These are phyloP conservation scores for Falcaria lacertinaria DNA, from an alignment of 2,888 invertebrate genomes.

Conservation along the genomic window DNA sequence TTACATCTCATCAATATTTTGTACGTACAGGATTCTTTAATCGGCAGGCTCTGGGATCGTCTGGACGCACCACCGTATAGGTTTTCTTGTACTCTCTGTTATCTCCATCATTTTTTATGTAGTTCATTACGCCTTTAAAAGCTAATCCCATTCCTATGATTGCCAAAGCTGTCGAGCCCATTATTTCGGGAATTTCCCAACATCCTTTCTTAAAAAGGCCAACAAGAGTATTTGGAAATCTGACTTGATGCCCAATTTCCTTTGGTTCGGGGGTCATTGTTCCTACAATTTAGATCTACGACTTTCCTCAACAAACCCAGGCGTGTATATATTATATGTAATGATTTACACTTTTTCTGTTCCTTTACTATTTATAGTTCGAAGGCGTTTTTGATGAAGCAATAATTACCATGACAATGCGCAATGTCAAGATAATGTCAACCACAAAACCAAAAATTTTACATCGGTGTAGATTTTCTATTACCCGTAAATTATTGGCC, in stretches of 20 bases:
- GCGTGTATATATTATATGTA: too few species aligned
- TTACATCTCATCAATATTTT: slow-evolving; percentile 23
- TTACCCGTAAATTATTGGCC: too few species aligned
- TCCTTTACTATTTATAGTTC: too few species aligned
- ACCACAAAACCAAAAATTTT: too few species aligned
- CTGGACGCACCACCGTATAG: slow-evolving; percentile 81
- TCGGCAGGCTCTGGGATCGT: slow-evolving; percentile 79
- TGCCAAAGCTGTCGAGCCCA: slow-evolving; percentile 78
- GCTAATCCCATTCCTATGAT: slow-evolving; percentile 77
- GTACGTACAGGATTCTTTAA: slow-evolving; percentile 54
- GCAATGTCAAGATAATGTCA: too few species aligned
- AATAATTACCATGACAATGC: too few species aligned
- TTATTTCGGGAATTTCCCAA: slow-evolving; percentile 86
- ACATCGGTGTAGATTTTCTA: too few species aligned
- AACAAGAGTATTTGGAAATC: slow-evolving; percentile 38
- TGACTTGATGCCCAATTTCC: slow-evolving; percentile 47
- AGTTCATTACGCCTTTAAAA: slow-evolving; percentile 55
- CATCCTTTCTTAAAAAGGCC: slow-evolving; percentile 61
- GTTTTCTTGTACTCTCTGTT: slow-evolving; percentile 80
- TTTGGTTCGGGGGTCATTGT: slow-evolving; percentile 36
- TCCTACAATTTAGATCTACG: too few species aligned
- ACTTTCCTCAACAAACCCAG: too few species aligned
- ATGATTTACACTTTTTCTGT: too few species aligned
- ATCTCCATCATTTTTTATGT: slow-evolving; percentile 79
- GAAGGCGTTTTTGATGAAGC: too few species aligned